These are phyloP conservation scores for Sabellastarte sp. DNA, from an alignment of 2,888 invertebrate species.

Conservation along the genomic window DNA sequence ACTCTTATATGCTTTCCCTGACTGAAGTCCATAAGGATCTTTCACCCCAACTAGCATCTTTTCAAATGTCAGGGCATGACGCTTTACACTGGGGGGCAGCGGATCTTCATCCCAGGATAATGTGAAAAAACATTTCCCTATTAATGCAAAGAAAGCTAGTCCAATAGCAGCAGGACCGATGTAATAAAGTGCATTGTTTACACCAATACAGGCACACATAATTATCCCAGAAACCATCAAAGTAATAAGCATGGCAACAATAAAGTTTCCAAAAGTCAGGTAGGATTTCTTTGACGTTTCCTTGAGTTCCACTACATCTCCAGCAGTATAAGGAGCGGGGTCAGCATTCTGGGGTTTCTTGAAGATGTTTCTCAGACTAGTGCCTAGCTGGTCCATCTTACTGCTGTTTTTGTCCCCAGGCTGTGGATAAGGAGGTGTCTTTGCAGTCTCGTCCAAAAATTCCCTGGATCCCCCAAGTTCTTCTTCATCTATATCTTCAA, in stretches of 20 bases:
- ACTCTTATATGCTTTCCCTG: not conserved
- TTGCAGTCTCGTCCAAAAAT: not conserved
- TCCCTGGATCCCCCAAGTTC: not conserved
- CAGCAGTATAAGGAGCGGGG: not conserved
- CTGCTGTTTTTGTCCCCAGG: not conserved
- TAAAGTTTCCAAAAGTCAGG: not conserved
- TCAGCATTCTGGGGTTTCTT: not conserved
- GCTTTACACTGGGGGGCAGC: not conserved
- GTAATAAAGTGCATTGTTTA: not conserved
- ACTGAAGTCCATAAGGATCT: not conserved
- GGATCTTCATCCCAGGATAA: conserved; percentile 6
- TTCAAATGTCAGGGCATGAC: not conserved
- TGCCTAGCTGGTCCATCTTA: not conserved
- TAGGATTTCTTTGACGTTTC: not conserved
- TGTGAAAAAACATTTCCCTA: conserved; percentile 3
- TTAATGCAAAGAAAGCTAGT: conserved; percentile 2
- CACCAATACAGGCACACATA: not conserved
- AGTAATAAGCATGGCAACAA: not conserved
- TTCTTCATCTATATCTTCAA: not conserved
- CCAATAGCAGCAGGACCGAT: conserved; percentile 1
- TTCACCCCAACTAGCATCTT: not conserved
- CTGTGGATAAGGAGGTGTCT: too few relatives aligned
- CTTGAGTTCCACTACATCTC: not conserved
- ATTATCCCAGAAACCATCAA: not conserved
- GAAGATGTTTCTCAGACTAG: not conserved